Evolutionary conservation across 2,888 invertebrate species (phyloP).

Genomic region (Dioctria linearis): DNA sequence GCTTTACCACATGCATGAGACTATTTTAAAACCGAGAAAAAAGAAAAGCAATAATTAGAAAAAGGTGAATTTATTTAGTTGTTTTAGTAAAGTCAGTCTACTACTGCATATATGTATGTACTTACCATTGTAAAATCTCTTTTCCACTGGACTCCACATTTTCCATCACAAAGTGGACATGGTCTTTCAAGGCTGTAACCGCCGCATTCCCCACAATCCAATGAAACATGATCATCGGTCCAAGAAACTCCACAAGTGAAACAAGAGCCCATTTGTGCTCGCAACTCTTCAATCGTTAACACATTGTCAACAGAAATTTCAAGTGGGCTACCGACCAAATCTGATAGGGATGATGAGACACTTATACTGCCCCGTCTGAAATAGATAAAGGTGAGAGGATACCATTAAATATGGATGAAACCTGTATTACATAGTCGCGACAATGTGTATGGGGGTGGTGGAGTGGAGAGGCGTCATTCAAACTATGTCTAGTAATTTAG

Average conservation of each 20-base stretch:
- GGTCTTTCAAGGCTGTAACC: slow-evolving; percentile 83
- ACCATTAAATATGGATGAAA: slow-evolving; percentile 27
- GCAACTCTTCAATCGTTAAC: slow-evolving; percentile 80
- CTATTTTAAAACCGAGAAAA: slow-evolving; percentile 71
- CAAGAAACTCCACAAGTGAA: slow-evolving; percentile 87
- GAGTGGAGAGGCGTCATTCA: neutral
- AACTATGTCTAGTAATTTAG: no score
- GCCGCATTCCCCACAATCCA: slow-evolving; percentile 86
- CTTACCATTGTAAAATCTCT: slow-evolving; percentile 84
- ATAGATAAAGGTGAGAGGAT: slow-evolving; percentile 55
- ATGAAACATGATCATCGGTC: slow-evolving; percentile 83
- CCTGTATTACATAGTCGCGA: no score
- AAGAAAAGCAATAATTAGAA: slow-evolving; percentile 20
- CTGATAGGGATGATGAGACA: slow-evolving; percentile 69
- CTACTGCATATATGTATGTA: slow-evolving; percentile 55
- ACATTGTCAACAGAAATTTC: slow-evolving; percentile 72
- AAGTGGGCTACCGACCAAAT: slow-evolving; percentile 69
- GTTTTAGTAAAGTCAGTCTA: neutral
- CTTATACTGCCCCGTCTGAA: slow-evolving; percentile 69
- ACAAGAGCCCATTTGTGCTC: slow-evolving; percentile 81
- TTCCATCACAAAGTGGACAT: slow-evolving; percentile 83
- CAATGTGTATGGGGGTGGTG: neutral
- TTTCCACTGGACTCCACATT: slow-evolving; percentile 81
- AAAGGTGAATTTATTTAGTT: slow-evolving; percentile 36
- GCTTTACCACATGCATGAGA: slow-evolving; percentile 81